Conservation (phyloP, 2,113 vertebrate species). For the Phodopus roborovskii region DNA sequence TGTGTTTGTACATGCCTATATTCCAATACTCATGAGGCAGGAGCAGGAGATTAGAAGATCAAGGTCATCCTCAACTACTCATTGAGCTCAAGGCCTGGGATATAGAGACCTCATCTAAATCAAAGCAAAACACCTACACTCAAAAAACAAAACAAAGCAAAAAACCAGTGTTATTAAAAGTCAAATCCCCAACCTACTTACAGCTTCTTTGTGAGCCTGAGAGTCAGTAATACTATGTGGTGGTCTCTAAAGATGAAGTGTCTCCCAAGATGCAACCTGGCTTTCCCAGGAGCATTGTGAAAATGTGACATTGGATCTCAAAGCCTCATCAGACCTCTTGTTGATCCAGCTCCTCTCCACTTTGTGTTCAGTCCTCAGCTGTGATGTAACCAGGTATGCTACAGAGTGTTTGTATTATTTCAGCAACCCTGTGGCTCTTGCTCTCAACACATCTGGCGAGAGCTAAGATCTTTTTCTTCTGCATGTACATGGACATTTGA, state of each 20-base stretch:
- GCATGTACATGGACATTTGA: conserved; percentile 4
- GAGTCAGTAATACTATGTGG: conserved; percentile 70
- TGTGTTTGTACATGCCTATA: background rate
- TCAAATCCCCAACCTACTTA: background rate
- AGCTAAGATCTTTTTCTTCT: background rate
- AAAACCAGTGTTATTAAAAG: background rate
- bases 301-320: background rate
- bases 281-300: conserved; percentile 46
- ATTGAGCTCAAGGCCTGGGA: background rate
- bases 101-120: background rate
- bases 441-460: background rate
- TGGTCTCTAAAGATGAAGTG: conserved; percentile 65
- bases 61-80: background rate
- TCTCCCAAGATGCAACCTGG: conserved; percentile 76
- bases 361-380: background rate
- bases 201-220: background rate
- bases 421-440: background rate
- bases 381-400: background rate
- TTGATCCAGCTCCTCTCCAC: background rate
- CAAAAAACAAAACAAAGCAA: background rate
- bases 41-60: background rate
- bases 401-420: background rate
- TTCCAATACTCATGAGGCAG: background rate
- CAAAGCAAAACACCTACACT: background rate
- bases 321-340: too few relatives aligned